Evolutionary conservation across 2,113 vertebrate species (phyloP).

Genomic region (Noctilio leporinus): DNA sequence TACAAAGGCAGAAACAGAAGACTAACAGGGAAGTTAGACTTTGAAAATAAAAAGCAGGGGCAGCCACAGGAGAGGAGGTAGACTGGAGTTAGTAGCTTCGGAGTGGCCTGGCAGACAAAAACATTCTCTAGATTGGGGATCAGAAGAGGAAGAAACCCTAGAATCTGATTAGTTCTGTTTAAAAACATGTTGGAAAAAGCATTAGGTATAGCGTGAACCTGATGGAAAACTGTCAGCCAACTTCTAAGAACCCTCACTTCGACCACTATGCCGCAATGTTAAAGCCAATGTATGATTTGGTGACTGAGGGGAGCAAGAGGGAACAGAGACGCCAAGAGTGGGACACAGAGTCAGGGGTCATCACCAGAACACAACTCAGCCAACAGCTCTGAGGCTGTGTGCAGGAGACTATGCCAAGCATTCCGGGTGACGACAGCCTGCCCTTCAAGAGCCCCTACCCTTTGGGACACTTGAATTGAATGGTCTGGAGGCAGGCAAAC

Average conservation of each 20-base stretch:
- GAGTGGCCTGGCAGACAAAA: not conserved
- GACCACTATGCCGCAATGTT: not conserved
- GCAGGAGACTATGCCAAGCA: not conserved
- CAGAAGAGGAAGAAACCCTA: not conserved
- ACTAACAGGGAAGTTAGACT: not conserved
- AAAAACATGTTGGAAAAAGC: not conserved
- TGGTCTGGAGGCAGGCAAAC: not conserved
- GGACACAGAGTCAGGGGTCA: not conserved
- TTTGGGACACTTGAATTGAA: not conserved
- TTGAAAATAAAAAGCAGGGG: not conserved
- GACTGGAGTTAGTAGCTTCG: not conserved
- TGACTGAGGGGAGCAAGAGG: not conserved
- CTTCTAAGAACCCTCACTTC: not conserved
- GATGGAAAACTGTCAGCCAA: not conserved
- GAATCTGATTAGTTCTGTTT: not conserved
- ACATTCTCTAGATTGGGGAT: not conserved
- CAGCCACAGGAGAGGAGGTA: not conserved
- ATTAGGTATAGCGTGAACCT: not conserved
- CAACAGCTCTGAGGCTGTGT: not conserved
- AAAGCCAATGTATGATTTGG: not conserved
- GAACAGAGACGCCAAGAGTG: not conserved
- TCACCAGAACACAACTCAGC: not conserved
- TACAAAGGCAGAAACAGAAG: not conserved
- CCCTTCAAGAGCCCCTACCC: not conserved
- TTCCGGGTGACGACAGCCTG: not conserved